Conservation (phyloP, 2,797 vertebrate species). For the Peromyscus aztecus region DNA sequence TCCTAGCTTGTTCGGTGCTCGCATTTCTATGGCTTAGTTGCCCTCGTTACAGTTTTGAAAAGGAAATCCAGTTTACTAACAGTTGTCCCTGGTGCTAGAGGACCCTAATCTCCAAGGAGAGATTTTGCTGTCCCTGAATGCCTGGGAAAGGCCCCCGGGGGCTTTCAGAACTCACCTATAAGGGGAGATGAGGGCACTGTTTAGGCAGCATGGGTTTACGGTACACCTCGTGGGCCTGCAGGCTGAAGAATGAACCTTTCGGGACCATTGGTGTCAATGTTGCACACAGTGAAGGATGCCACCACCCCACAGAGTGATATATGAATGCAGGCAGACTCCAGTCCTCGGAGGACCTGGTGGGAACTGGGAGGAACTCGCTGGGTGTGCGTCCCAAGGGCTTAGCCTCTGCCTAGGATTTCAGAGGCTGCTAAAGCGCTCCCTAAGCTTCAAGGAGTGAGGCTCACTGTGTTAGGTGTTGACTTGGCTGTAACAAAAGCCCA, state of each 20-base stretch:
- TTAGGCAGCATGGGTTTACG: neutral
- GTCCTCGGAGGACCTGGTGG: neutral
- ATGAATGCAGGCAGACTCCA: neutral
- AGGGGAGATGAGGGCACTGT: neutral
- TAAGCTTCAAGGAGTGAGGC: neutral
- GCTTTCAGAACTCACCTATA: neutral
- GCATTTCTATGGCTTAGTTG: conserved; percentile 17
- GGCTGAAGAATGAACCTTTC: neutral
- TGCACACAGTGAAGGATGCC: neutral
- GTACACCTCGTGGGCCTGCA: neutral
- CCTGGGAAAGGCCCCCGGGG: neutral
- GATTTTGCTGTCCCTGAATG: neutral
- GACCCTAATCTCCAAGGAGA: conserved; percentile 4
- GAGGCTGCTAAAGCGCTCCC: neutral
- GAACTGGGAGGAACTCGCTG: neutral
- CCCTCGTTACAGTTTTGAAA: conserved; percentile 32
- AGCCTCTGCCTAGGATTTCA: neutral
- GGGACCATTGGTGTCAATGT: neutral
- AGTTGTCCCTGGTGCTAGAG: neutral
- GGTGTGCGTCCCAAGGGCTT: neutral
- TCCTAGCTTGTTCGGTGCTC: neutral
- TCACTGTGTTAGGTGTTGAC: neutral
- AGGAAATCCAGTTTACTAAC: neutral
- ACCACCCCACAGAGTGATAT: neutral
- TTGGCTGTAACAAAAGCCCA: neutral